phyloP scores from a whole-genome alignment of 2,888 invertebrate species.

The Hyposoter dolosus region DNA sequence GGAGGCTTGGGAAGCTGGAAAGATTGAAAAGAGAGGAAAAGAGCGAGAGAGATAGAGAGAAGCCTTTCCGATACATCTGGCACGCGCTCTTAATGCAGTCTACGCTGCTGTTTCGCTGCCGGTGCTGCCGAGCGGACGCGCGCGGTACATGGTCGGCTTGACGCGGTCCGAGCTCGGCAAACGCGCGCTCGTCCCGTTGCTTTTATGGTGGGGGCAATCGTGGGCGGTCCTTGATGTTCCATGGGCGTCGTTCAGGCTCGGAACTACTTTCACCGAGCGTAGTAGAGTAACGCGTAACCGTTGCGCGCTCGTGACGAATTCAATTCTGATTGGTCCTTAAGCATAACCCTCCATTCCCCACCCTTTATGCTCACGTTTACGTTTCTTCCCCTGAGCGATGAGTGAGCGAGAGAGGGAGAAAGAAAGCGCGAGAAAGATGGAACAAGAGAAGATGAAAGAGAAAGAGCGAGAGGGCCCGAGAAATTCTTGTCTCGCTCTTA shows the following conservation, averaged over 20 bases:
- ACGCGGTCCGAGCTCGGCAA: constrained; percentile 48
- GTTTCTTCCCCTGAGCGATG: constrained; percentile 75
- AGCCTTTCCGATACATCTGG: constrained; percentile 11
- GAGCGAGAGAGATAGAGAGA: constrained; percentile 3
- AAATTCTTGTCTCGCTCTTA: constrained; percentile 57
- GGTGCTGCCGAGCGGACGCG: constrained; percentile 54
- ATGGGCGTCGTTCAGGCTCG: constrained; percentile 82
- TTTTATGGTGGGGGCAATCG: constrained; percentile 74
- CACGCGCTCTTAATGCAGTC: constrained; percentile 53
- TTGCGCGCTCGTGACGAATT: constrained; percentile 86
- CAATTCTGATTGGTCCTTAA: constrained; percentile 87
- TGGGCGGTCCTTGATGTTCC: constrained; percentile 80
- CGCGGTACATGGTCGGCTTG: constrained; percentile 58
- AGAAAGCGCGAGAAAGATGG: constrained; percentile 15
- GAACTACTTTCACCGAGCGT: constrained; percentile 83
- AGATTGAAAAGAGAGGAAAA: neutral
- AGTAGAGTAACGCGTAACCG: constrained; percentile 80
- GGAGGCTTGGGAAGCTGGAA: neutral
- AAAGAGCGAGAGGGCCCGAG: neutral
- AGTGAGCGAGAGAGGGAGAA: constrained; percentile 26
- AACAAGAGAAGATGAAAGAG: neutral
- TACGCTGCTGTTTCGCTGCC: constrained; percentile 25
- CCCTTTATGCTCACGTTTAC: constrained; percentile 65
- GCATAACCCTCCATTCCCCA: constrained; percentile 84
- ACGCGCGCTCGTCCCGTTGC: constrained; percentile 41